These are phyloP conservation scores for Myopa testacea DNA, from an alignment of 2,888 invertebrate genomes.

Conservation along the genomic window DNA sequence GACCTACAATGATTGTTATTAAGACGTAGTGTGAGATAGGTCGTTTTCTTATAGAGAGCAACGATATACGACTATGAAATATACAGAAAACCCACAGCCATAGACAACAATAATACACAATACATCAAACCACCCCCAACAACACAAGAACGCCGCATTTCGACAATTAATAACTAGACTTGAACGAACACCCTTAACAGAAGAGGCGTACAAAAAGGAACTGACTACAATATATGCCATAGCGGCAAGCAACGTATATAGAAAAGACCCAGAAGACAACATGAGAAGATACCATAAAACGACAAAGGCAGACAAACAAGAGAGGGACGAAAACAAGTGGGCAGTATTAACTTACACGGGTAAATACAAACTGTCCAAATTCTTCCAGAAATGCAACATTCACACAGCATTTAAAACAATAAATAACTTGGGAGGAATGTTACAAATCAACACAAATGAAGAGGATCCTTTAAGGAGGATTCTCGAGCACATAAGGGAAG, in stretches of 20 bases:
- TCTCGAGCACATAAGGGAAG: too few relatives aligned
- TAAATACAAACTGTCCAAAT: not conserved
- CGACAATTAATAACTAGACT: not conserved
- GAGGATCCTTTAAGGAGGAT: not conserved
- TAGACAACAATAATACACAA: not conserved
- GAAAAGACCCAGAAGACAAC: too few relatives aligned
- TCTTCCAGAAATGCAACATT: not conserved
- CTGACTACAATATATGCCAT: not conserved
- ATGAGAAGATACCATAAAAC: too few relatives aligned
- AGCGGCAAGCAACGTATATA: not conserved
- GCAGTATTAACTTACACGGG: not conserved
- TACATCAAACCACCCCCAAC: slow-evolving; percentile 10
- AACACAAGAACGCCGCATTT: not conserved
- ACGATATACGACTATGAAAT: too few relatives aligned
- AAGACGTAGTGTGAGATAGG: too few relatives aligned
- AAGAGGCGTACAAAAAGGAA: not conserved
- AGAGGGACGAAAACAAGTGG: not conserved
- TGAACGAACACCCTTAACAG: not conserved
- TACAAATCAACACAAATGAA: not conserved
- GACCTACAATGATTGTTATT: too few relatives aligned
- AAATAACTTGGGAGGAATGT: not conserved
- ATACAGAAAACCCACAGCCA: slow-evolving; percentile 7
- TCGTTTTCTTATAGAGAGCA: too few relatives aligned
- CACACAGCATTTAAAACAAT: not conserved
- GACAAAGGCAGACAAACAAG: too few relatives aligned